These are phyloP conservation scores for Tinamus major DNA, from an alignment of 2,797 vertebrate species.

Conservation along the genomic window DNA sequence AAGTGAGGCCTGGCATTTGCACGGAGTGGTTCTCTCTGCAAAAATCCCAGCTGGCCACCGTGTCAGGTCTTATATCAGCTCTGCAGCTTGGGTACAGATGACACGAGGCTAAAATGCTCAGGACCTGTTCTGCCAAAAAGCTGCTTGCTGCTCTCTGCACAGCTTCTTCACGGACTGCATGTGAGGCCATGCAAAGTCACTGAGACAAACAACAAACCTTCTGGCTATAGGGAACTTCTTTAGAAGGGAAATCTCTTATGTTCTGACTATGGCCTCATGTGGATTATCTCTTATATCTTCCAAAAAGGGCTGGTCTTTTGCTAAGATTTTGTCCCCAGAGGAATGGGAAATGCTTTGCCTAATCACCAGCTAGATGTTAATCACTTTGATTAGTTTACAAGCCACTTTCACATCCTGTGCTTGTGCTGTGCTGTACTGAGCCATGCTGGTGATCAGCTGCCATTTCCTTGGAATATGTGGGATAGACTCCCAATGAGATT, in stretches of 20 bases:
- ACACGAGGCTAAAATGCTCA: neutral
- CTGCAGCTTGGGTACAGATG: neutral
- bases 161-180: neutral
- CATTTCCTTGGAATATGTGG: fast-evolving
- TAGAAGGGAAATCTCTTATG: neutral
- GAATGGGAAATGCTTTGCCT: neutral
- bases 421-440: neutral
- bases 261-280: neutral
- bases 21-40: neutral
- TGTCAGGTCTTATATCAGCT: neutral
- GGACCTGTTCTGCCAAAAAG: neutral
- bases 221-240: neutral
- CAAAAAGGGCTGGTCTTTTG: neutral
- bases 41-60: neutral
- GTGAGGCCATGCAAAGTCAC: neutral
- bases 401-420: neutral
- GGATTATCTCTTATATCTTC: neutral
- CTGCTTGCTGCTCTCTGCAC: fast-evolving
- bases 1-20: neutral
- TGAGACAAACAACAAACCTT: neutral
- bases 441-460: neutral
- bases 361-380: neutral
- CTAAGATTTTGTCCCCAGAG: neutral
- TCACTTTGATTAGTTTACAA: neutral
- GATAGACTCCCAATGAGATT: neutral